These are phyloP conservation scores for Ferdinandea cuprea DNA, from an alignment of 2,888 invertebrate genomes.

Conservation along the genomic window DNA sequence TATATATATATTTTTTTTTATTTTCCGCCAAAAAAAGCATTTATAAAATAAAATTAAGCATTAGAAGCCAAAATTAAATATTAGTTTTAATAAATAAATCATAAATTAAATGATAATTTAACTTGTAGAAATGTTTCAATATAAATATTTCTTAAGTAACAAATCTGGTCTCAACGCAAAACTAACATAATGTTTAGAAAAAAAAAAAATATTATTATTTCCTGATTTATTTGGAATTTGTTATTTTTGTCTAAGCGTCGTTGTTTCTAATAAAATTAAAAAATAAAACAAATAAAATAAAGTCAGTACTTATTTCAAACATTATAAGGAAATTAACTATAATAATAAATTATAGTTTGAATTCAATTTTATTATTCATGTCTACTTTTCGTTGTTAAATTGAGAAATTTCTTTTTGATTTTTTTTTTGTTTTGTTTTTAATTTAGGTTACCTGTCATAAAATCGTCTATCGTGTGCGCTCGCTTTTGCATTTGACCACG, in stretches of 20 bases:
- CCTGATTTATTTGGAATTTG: constrained; percentile 68
- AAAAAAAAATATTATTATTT: constrained; percentile 33
- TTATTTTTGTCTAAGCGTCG: constrained; percentile 35
- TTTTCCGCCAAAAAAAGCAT: constrained; percentile 25
- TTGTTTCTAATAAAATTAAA: constrained; percentile 37
- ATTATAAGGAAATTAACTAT: constrained; percentile 22
- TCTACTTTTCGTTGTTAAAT: constrained; percentile 54
- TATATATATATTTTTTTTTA: not conserved
- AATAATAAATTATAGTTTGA: constrained; percentile 25
- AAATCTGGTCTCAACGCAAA: constrained; percentile 19
- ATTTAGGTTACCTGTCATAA: constrained; percentile 78
- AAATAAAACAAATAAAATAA: not conserved
- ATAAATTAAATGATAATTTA: not conserved
- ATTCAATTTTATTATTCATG: constrained; percentile 37
- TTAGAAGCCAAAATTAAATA: constrained; percentile 34
- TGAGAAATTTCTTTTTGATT: constrained; percentile 36
- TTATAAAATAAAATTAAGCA: constrained; percentile 35
- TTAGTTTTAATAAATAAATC: constrained; percentile 19
- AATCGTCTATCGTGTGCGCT: constrained; percentile 79
- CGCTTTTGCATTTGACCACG: constrained; percentile 78
- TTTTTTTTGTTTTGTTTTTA: constrained; percentile 42
- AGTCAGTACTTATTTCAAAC: constrained; percentile 14
- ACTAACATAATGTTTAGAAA: constrained; percentile 11
- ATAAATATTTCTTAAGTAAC: not conserved
- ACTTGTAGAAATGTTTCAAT: not conserved